Percentiles rank a stretch among this genome's conserved stretches.
Evolutionary conservation across 2,113 vertebrate genomes (phyloP).

Genomic region (Xenotilapia leptura): DNA sequence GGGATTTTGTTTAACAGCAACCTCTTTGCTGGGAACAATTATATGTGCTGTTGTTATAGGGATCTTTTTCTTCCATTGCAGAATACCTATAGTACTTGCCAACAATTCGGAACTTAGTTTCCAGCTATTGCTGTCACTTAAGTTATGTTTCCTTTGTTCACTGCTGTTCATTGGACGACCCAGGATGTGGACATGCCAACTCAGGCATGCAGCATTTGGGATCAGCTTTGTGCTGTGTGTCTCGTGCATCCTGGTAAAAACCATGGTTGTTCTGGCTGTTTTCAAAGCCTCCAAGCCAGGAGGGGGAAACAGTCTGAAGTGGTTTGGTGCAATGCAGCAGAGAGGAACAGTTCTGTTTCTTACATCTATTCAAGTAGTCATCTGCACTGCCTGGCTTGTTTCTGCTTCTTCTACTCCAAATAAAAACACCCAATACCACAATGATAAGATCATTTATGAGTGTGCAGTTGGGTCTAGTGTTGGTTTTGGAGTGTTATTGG

Average conservation of each 20-base stretch:
- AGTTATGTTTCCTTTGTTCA: constrained; percentile 66
- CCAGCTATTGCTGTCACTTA: constrained; percentile 55
- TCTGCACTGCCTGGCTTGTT: constrained; percentile 53
- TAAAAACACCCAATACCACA: constrained; percentile 43
- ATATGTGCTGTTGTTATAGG: constrained; percentile 28
- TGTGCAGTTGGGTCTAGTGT: constrained; percentile 49
- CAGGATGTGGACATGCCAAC: neutral
- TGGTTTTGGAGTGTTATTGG: constrained; percentile 45
- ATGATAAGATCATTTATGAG: constrained; percentile 50
- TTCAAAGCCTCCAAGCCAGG: constrained; percentile 63
- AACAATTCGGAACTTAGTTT: constrained; percentile 73
- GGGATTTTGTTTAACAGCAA: constrained; percentile 47
- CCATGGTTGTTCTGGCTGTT: constrained; percentile 47
- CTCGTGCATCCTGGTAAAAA: constrained; percentile 34
- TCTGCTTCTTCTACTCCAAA: constrained; percentile 40
- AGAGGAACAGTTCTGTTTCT: constrained; percentile 41
- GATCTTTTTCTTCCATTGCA: constrained; percentile 30
- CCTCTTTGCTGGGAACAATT: constrained; percentile 41
- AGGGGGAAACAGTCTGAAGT: constrained; percentile 27
- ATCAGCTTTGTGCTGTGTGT: constrained; percentile 43
- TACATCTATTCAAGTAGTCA: constrained; percentile 39
- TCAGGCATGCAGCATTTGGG: constrained; percentile 27
- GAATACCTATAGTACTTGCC: constrained; percentile 55
- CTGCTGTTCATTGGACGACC: constrained; percentile 52
- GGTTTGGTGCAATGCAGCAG: constrained; percentile 55